Evolutionary conservation across 2,113 vertebrate species (phyloP).

Genomic region (Himantopus leucocephalus): DNA sequence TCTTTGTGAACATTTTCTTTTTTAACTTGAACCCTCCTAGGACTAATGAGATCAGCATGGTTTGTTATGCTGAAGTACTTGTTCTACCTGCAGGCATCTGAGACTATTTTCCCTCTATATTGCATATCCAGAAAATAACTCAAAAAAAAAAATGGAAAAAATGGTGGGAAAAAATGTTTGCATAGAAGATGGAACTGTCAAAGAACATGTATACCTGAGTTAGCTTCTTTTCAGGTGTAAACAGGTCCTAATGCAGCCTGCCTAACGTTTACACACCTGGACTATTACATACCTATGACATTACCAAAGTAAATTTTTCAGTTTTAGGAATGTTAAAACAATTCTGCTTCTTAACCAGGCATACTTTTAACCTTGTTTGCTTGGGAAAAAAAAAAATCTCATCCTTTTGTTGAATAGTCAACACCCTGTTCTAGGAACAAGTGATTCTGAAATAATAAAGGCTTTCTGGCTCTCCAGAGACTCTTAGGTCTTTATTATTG

Average conservation of each 20-base stretch:
- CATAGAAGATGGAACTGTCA: background rate
- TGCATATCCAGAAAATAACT: background rate
- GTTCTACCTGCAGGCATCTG: background rate
- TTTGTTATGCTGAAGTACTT: background rate
- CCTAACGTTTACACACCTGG: background rate
- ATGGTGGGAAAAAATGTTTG: background rate
- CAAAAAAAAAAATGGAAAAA: background rate
- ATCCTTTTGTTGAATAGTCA: background rate
- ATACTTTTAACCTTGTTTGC: background rate
- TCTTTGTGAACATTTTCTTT: background rate
- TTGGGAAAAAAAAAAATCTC: background rate
- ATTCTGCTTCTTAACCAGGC: background rate
- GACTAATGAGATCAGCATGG: background rate
- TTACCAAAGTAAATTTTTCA: background rate
- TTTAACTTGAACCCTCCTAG: background rate
- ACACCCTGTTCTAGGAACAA: background rate
- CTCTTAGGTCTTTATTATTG: background rate
- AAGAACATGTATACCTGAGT: background rate
- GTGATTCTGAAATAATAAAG: background rate
- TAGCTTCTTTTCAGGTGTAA: background rate
- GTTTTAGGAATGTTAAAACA: background rate
- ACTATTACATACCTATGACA: background rate
- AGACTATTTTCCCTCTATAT: background rate
- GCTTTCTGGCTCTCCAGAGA: background rate
- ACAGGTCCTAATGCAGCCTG: background rate